Evolutionary conservation across 2,797 vertebrate species (phyloP), one percentile per base, ranked within the genome.

Genomic region (Rhinatrema bivittatum): DNA sequence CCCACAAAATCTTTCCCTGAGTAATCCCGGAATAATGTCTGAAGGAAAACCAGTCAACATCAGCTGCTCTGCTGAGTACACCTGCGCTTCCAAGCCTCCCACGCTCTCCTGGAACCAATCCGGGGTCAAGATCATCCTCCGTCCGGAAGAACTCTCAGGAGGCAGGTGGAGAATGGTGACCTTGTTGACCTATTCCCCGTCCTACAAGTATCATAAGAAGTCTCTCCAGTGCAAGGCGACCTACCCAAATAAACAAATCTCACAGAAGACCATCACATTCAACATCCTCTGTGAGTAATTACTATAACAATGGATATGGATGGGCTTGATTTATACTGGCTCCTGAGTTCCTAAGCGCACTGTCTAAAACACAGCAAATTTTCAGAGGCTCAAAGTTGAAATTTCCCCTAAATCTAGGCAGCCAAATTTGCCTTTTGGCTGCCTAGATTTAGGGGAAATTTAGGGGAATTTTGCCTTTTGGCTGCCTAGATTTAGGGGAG

Each of bases 81-180:
- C 39, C 7, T 42, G 39, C 34, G 24, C 17, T 8, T 27, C 39
- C 13, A 33, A 23, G 16, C 39, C 39, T n/a, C 39, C 39, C n/a
- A n/a, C 13, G 25, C 13, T 42, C 6, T 26, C 7, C 3, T 42
- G 39, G 39, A 42, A 33, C 24, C 9, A 32, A 10, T 5, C 6
- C n/a, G 31, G 17, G 13, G 17, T 15, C 10, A 15, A 15, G 13
- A n/a, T n/a, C 9, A 27, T 14, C 2, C 24, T 42, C 16, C 3
- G 18, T 18, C 19, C 10, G 6, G 9, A 16, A 4, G 24, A 33
- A 24, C 31, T 27, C 21, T 31, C 18, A 9, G 9, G 19, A 5
- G 31, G 31, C 6, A 27, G 20, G 11, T 33, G 30, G 24, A 16
- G 4, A 3, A 7, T 24, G 7, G 16, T 25, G 20, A 20, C 23